Percentiles rank a stretch among this genome's conserved stretches.
These are phyloP conservation scores for Amniataba percoides DNA, from an alignment of 2,797 vertebrate species.

Conservation along the genomic window DNA sequence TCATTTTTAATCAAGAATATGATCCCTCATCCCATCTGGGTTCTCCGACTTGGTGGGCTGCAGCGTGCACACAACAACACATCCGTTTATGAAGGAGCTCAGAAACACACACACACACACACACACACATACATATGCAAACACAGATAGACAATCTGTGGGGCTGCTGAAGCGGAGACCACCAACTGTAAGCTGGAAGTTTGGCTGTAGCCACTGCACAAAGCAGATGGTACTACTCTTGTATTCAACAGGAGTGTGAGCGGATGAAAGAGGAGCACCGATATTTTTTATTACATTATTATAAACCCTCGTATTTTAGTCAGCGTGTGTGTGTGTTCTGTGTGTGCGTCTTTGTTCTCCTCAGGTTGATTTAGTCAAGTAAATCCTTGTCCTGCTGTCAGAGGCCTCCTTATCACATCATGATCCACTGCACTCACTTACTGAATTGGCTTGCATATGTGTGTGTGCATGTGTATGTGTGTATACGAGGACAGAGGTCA, in stretches of 20 bases:
- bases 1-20: conserved; percentile 83
- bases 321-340: not conserved
- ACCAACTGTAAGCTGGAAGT: conserved; percentile 58
- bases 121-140: conserved; percentile 41
- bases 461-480: conserved; percentile 34
- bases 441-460: conserved; percentile 44
- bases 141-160: conserved; percentile 54
- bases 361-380: conserved; percentile 57
- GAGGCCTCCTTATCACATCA: conserved; percentile 65
- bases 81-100: conserved; percentile 24
- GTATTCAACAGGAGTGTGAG: conserved; percentile 22
- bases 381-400: conserved; percentile 59
- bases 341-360: conserved; percentile 13
- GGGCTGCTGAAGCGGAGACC: conserved; percentile 55
- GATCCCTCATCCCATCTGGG: conserved; percentile 82
- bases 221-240: conserved; percentile 61
- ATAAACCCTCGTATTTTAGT: too few species aligned
- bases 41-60: conserved; percentile 75
- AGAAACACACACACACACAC: conserved; percentile 8
- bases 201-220: conserved; percentile 25
- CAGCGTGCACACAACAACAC: conserved; percentile 47
- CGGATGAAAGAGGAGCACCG: too few species aligned
- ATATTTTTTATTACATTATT: too few species aligned
- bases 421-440: conserved; percentile 53
- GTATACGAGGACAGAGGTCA: conserved; percentile 75